Evolutionary conservation across 37 sponge, comb jelly and placozoan species (phyloP).

Genomic region (Spongia lamella): DNA sequence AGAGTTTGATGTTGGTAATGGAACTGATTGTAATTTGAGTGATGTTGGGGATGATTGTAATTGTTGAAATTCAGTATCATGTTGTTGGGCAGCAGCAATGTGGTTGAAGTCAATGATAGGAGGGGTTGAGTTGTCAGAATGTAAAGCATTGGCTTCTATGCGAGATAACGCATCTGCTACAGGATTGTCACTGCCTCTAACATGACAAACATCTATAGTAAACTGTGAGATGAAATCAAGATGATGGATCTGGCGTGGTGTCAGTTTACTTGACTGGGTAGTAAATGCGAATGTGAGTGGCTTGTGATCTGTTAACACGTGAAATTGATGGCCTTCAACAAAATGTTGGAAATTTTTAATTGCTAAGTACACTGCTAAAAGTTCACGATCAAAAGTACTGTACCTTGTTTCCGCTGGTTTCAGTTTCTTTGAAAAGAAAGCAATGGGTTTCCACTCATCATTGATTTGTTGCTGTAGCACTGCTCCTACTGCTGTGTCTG

Average conservation of each 20-base stretch:
- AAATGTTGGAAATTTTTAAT: slow-evolving; percentile 41
- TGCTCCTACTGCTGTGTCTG: slow-evolving; percentile 16
- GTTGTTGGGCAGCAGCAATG: slow-evolving; percentile 16
- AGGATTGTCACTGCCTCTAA: slow-evolving; percentile 11
- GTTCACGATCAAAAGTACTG: too few relatives aligned
- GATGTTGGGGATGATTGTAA: background rate
- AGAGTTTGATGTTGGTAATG: background rate
- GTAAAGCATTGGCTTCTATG: background rate
- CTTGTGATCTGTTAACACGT: slow-evolving; percentile 30
- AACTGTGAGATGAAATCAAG: slow-evolving; percentile 28
- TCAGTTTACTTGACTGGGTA: slow-evolving; percentile 1
- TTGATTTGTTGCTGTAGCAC: slow-evolving; percentile 11
- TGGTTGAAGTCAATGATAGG: slow-evolving; percentile 3
- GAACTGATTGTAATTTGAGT: background rate
- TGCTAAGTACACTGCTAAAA: slow-evolving; percentile 30
- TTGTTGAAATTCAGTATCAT: background rate
- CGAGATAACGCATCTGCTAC: slow-evolving; percentile 48
- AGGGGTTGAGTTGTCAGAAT: too few relatives aligned
- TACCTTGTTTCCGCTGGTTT: slow-evolving; percentile 29
- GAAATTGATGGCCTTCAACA: slow-evolving; percentile 43
- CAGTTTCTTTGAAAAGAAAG: slow-evolving; percentile 42
- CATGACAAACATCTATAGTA: slow-evolving; percentile 13
- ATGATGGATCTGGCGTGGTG: slow-evolving; percentile 18
- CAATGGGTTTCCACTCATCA: background rate
- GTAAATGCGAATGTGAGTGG: slow-evolving; percentile 20